phyloP scores from a whole-genome alignment of 2,797 vertebrate species.

The Sarcophilus harrisii region DNA sequence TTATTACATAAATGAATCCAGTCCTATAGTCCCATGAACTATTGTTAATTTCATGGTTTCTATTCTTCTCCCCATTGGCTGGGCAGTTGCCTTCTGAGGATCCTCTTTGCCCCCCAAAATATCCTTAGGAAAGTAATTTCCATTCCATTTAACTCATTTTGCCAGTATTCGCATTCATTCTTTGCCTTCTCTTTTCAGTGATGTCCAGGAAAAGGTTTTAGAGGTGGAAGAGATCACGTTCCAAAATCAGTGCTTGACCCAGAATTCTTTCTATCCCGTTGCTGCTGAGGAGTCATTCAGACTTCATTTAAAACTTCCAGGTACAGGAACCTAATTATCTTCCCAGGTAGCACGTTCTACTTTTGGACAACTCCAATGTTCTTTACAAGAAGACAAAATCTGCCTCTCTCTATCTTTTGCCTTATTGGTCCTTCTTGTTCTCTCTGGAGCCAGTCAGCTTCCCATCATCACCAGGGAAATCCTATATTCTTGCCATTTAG shows the following conservation, averaged over 20 bases:
- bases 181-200: neutral
- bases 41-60: slow-evolving; percentile 2
- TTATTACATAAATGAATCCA: slow-evolving; percentile 16
- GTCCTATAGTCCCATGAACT: neutral
- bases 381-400: neutral
- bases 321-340: neutral
- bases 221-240: neutral
- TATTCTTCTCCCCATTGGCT: neutral
- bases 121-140: neutral
- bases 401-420: neutral
- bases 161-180: neutral
- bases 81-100: neutral
- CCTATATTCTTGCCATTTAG: slow-evolving; percentile 29
- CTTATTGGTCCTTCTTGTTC: neutral
- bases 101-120: neutral
- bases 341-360: neutral
- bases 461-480: slow-evolving; percentile 20
- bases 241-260: neutral
- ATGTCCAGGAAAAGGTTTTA: neutral
- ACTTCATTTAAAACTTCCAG: neutral
- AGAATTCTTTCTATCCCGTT: neutral
- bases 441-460: neutral
- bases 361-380: neutral
- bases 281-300: neutral
- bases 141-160: neutral